phyloP scores from a whole-genome alignment of 2,797 vertebrate species.

The Thamnophis elegans region DNA sequence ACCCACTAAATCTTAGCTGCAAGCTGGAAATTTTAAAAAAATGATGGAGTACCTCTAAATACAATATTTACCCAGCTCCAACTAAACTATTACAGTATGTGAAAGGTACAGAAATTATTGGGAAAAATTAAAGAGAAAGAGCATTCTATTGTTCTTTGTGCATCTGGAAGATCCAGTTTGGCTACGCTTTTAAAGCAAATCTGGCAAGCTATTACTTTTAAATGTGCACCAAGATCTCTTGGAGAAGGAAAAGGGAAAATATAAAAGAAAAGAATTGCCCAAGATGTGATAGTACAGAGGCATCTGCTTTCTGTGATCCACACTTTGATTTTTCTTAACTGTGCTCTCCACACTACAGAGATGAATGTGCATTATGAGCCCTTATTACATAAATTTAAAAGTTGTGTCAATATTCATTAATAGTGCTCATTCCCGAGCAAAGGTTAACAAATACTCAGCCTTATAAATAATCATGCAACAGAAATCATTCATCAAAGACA shows the following conservation, averaged over 20 bases:
- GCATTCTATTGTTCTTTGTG: slow-evolving; percentile 69
- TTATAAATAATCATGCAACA: slow-evolving; percentile 75
- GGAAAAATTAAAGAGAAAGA: slow-evolving; percentile 46
- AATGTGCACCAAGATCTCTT: slow-evolving; percentile 70
- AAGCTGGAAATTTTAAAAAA: slow-evolving; percentile 47
- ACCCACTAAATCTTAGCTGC: slow-evolving; percentile 48
- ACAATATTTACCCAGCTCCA: slow-evolving; percentile 47
- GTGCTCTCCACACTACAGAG: slow-evolving; percentile 64
- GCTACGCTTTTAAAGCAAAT: slow-evolving; percentile 66
- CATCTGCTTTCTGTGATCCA: slow-evolving; percentile 65
- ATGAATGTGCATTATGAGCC: slow-evolving; percentile 73
- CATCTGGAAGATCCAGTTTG: slow-evolving; percentile 69
- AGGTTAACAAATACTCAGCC: slow-evolving; percentile 77
- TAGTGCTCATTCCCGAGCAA: slow-evolving; percentile 68
- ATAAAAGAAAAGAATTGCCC: slow-evolving; percentile 65
- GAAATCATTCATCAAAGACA: slow-evolving; percentile 73
- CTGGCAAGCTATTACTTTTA: slow-evolving; percentile 69
- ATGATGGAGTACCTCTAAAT: slow-evolving; percentile 50
- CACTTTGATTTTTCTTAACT: slow-evolving; percentile 57
- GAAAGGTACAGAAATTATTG: slow-evolving; percentile 59
- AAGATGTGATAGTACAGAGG: slow-evolving; percentile 72
- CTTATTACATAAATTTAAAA: slow-evolving; percentile 71
- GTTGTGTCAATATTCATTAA: slow-evolving; percentile 74
- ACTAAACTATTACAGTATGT: slow-evolving; percentile 59
- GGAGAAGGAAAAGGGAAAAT: slow-evolving; percentile 23